Conservation (phyloP, 2,113 vertebrate species). For the Tretioscincus oriximinensis region DNA sequence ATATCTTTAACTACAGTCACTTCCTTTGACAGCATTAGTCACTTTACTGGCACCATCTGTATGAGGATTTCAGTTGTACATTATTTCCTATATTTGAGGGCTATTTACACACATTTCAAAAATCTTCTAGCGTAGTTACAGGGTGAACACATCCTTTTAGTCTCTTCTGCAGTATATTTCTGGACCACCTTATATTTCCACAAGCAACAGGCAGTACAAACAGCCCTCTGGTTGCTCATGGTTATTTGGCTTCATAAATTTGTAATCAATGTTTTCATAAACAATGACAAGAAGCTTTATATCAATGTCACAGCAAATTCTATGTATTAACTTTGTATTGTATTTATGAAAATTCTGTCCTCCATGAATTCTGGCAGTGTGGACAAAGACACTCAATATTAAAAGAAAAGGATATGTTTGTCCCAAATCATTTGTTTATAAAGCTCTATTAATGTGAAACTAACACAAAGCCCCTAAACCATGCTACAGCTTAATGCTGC, state of each 20-base stretch:
- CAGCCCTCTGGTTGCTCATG: neutral
- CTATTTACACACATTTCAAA: neutral
- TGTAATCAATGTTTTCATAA: too few relatives aligned
- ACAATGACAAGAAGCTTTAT: neutral
- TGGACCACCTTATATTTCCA: too few relatives aligned
- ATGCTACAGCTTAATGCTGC: too few relatives aligned
- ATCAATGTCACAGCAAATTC: neutral
- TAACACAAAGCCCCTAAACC: too few relatives aligned
- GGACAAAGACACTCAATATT: neutral
- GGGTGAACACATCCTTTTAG: too few relatives aligned
- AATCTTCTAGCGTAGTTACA: neutral
- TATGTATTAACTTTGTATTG: neutral
- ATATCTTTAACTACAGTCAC: conserved; percentile 9
- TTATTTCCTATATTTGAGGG: neutral
- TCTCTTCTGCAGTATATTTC: too few relatives aligned
- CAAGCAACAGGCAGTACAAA: too few relatives aligned
- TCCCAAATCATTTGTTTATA: neutral
- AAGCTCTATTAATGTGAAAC: neutral
- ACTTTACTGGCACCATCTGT: neutral
- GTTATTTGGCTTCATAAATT: neutral
- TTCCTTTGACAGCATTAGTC: conserved; percentile 1
- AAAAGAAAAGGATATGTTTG: neutral
- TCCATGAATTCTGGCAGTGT: neutral
- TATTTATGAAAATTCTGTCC: neutral
- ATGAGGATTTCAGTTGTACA: neutral